These are phyloP conservation scores for Coluber constrictor DNA, from an alignment of 2,797 vertebrate genomes.

Conservation along the genomic window DNA sequence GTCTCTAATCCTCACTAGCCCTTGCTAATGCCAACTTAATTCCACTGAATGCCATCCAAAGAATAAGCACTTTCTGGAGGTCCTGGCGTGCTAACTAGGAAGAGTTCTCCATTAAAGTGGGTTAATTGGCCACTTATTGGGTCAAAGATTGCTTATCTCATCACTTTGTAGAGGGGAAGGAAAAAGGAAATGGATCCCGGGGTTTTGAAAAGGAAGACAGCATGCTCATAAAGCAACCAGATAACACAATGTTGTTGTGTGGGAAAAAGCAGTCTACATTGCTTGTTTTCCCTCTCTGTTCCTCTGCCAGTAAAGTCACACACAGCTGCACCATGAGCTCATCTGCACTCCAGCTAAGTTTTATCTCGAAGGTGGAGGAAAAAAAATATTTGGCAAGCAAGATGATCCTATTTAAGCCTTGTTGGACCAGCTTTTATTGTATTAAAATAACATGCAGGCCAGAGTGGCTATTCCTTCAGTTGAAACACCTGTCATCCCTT, in stretches of 20 bases:
- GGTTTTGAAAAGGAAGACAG: conserved; percentile 42
- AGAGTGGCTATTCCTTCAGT: neutral
- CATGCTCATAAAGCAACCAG: conserved; percentile 40
- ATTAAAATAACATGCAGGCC: conserved; percentile 27
- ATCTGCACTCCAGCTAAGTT: conserved; percentile 26
- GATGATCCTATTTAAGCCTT: conserved; percentile 19
- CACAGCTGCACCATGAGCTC: conserved; percentile 62
- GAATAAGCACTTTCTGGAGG: conserved; percentile 27
- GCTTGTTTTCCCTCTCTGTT: conserved; percentile 37
- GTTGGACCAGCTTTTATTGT: neutral
- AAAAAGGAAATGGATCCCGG: conserved; percentile 37
- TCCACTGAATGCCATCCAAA: conserved; percentile 4
- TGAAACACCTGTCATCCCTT: neutral
- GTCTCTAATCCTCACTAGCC: conserved; percentile 28
- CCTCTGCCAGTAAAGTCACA: conserved; percentile 43
- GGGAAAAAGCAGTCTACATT: conserved; percentile 30
- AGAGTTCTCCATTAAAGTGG: neutral
- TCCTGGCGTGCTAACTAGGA: conserved; percentile 14
- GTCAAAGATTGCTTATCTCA: conserved; percentile 16
- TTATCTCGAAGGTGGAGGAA: conserved; percentile 20
- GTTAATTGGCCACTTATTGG: conserved; percentile 33
- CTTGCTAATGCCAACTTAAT: neutral
- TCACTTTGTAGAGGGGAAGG: conserved; percentile 23
- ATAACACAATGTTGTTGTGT: conserved; percentile 49
- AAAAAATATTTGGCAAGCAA: conserved; percentile 26